Evolutionary conservation across 2,888 invertebrate species (phyloP), one percentile per base, ranked within the genome.

Genomic region (Protophormia terraenovae): DNA sequence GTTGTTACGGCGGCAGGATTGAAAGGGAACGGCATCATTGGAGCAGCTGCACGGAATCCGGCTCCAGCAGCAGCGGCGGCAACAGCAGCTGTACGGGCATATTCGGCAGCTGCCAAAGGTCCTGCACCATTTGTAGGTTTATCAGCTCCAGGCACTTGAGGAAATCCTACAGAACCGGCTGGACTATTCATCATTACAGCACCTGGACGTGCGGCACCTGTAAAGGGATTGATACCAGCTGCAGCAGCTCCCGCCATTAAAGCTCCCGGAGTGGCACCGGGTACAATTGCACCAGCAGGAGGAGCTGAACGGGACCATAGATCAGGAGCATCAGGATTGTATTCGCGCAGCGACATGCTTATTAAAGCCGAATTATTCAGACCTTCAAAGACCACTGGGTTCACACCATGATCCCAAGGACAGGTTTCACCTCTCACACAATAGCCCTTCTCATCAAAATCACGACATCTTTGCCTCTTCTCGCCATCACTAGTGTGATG

Each of bases 381-480:
- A 90, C 98, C 98, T 90, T 98, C 98, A 35, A 99, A 93, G 1
- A 99, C 97, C 0, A 99, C 97, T 0, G 99, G 99, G 93, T 99
- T 99, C 0, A 95, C 94, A 6, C 99, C 99, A 93, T 99, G 99
- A 93, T 99, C 99, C 94, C 96, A 99, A 5, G 97, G 97, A 92
- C 99, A 99, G 84, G 98, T 95, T 92, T 99, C 99, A 0, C 99
- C 99, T 3, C 97, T 95, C 95, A 99, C 97, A 92, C 99, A 99
- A 92, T 96, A 98, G 1, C 98, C 98, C 90, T 97, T 97, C 92
- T 98, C 98, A 90, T 98, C 98, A 90, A 97, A 98, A 93, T 98
- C 98, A 72, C 97, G 94, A 91, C 98, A 98, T 35, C 97, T 94
- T 72, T 96, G 94, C 88, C 97, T 94, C 62, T 95, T 94, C 35